Percentiles rank a stretch among this genome's conserved stretches.
These are phyloP conservation scores for Drosophila prostipennis DNA, from an alignment of 2,888 invertebrate genomes.

Conservation along the genomic window DNA sequence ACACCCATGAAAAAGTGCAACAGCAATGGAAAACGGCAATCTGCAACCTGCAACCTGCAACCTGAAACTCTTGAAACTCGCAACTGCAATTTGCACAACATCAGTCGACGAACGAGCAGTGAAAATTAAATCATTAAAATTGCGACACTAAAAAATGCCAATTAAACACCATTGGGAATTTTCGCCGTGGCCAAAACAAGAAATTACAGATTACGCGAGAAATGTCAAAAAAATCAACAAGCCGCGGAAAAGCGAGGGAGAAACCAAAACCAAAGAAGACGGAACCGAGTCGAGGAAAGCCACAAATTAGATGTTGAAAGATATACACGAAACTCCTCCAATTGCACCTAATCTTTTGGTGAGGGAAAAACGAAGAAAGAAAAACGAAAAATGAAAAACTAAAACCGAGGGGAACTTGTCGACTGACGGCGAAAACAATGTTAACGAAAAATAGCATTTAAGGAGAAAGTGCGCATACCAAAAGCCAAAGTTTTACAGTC, in stretches of 20 bases:
- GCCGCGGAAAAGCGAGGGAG: conserved; percentile 18
- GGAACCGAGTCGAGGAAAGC: conserved; percentile 64
- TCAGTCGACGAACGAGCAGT: conserved; percentile 7
- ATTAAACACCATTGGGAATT: conserved; percentile 65
- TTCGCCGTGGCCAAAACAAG: conserved; percentile 31
- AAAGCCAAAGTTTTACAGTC: conserved; percentile 73
- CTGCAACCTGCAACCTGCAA: conserved; percentile 34
- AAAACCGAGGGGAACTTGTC: conserved; percentile 25
- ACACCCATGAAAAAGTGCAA: conserved; percentile 36
- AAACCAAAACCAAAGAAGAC: conserved; percentile 36
- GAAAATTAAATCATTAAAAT: conserved; percentile 60
- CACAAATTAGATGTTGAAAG: conserved; percentile 71
- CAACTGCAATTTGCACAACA: conserved; percentile 47
- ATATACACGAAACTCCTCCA: conserved; percentile 32
- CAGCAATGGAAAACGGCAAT: conserved; percentile 8
- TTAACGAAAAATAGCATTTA: conserved; percentile 74
- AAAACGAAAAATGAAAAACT: neutral
- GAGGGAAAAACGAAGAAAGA: conserved; percentile 1
- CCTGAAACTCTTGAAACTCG: conserved; percentile 21
- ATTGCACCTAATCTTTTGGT: conserved; percentile 25
- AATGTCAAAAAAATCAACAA: conserved; percentile 44
- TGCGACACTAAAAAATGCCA: conserved; percentile 62
- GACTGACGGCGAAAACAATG: conserved; percentile 64
- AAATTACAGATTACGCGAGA: conserved; percentile 50
- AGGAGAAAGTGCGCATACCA: conserved; percentile 77